Evolutionary conservation across 2,113 vertebrate genomes (phyloP), one percentile per base, ranked within the genome.

Genomic region (Phoxinus phoxinus): DNA sequence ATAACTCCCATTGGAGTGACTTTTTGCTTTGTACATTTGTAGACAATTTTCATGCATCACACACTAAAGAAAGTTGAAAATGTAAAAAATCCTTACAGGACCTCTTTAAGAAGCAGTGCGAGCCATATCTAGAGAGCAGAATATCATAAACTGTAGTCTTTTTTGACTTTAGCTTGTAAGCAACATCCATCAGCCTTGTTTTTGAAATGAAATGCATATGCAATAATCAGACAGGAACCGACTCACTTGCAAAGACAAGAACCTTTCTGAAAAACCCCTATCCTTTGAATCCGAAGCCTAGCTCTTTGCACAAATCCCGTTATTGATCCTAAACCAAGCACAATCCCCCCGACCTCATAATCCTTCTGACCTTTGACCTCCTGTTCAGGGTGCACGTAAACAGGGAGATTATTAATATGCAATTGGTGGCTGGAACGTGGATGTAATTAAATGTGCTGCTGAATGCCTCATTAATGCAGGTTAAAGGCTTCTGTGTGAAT

Each of bases 261-360:
- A 30, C 58, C 23, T 10, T 65, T 81, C 44, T 32, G 80, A 53
- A 71, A 79, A 44, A 30, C 3, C 69, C 77, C 72, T 19, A 32
- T 48, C 46, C 58, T 46, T 74, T 79, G n/a, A 81, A 63, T 56
- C 30, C 19, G 6, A 61, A 69, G 35, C 25, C 48, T 9, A 4
- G 32, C 32, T n/a, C 32, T 80, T 86, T 83, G 3, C 15, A 3
- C 17, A 65, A 61, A 71, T 65, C 75, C 67, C 27, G 23, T 81
- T 81, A 84, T 74, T 65, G 80, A 77, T 86, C 76, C 59, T 85
- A 65, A 77, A 32, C 59, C 25, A 56, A 51, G 17, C 69, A 75
- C n/a, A 72, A 21, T 85, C 78, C 75, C 72, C 85, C 72, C 27
- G 63, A 89, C 86, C 83, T 82, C 56, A 27, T 83, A 81, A 87